Percentiles rank a stretch among this genome's conserved stretches.
Evolutionary conservation across 2,888 invertebrate genomes (phyloP).

Genomic region (Elegia similella): DNA sequence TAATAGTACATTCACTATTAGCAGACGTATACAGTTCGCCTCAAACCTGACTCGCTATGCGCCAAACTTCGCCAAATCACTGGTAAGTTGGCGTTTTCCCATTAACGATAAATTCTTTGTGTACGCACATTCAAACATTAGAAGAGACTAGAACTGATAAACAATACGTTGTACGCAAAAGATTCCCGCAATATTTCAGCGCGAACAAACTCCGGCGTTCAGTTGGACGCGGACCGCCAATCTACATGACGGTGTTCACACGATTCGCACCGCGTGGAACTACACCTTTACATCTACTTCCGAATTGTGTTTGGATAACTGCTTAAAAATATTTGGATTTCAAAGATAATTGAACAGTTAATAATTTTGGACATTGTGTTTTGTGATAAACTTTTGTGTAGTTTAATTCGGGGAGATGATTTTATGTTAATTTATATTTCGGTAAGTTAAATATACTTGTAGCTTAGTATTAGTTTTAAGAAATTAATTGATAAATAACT

Average conservation of each 20-base stretch:
- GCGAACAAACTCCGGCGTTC: not conserved
- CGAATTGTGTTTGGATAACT: not conserved
- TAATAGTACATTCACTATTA: too few relatives aligned
- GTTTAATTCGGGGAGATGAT: not conserved
- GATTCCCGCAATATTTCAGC: slow-evolving; percentile 1
- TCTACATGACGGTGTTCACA: not conserved
- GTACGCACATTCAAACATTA: not conserved
- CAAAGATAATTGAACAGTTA: not conserved
- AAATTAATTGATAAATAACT: too few relatives aligned
- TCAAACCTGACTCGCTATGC: too few relatives aligned
- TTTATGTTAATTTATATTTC: not conserved
- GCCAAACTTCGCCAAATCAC: too few relatives aligned
- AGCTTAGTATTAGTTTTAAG: too few relatives aligned
- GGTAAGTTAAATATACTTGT: not conserved
- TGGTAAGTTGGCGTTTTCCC: not conserved
- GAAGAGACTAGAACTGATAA: slow-evolving; percentile 2
- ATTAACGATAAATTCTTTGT: not conserved
- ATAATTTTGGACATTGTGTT: not conserved
- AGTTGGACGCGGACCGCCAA: slow-evolving; percentile 8
- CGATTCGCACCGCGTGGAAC: not conserved
- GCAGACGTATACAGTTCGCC: too few relatives aligned
- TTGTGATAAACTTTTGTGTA: not conserved
- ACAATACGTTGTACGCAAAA: not conserved
- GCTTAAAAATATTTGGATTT: not conserved
- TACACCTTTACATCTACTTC: not conserved